A percentile compares a stretch with the other conserved stretches of the same genome.
Evolutionary conservation across 1,140 invertebrate species (phyloP).

Genomic region (Zaprionus ornatus): DNA sequence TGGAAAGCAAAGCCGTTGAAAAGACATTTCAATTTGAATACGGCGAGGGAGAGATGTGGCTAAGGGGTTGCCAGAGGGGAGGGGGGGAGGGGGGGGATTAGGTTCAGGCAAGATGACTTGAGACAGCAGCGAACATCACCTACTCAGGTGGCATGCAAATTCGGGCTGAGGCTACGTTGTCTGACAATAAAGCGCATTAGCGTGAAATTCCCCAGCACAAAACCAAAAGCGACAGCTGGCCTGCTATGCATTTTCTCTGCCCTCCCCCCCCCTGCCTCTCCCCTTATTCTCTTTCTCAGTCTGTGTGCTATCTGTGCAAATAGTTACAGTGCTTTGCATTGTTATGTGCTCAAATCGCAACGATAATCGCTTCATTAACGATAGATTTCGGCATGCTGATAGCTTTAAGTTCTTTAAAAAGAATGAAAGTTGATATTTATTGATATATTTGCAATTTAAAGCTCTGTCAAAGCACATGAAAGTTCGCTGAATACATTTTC

Average conservation of each 20-base stretch:
- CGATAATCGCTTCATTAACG: conserved; percentile 20
- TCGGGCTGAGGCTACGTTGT: conserved; percentile 21
- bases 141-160: conserved; percentile 69
- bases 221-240: conserved; percentile 42
- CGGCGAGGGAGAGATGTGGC: conserved; percentile 24
- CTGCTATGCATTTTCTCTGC: background rate
- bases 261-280: background rate
- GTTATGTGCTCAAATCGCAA: background rate
- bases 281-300: background rate
- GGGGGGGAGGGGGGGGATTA: background rate
- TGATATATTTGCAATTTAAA: no score
- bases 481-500: no score
- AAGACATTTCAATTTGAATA: conserved; percentile 82
- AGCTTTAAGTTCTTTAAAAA: background rate
- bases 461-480: background rate
- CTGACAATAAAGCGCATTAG: conserved; percentile 77
- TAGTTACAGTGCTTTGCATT: conserved; percentile 26
- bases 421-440: no score
- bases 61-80: no score
- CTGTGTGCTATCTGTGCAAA: conserved; percentile 9
- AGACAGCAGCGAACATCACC: conserved; percentile 18
- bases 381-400: background rate
- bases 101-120: background rate
- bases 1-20: conserved; percentile 81
- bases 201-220: conserved; percentile 65